Percentiles rank a stretch among this genome's conserved stretches.
Evolutionary conservation across 2,888 invertebrate genomes (phyloP).

Genomic region (Scaeva pyrastri): DNA sequence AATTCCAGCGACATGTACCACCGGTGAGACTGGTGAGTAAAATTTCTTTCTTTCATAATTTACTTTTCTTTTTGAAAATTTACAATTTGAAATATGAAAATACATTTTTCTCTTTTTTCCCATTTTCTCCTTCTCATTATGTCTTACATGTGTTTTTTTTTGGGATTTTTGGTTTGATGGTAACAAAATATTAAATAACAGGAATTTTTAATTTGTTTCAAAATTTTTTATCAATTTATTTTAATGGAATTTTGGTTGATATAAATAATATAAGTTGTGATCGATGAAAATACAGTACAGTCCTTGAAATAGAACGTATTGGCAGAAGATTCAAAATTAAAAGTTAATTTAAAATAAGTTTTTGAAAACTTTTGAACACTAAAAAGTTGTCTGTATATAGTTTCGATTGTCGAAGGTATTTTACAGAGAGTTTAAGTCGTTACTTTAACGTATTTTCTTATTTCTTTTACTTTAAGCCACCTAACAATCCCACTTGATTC

Average conservation of each 20-base stretch:
- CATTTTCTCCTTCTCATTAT: slow-evolving; percentile 79
- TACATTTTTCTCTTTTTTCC: slow-evolving; percentile 79
- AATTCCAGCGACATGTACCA: slow-evolving; percentile 94
- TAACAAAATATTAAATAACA: slow-evolving; percentile 48
- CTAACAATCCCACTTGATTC: no score
- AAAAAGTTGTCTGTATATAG: no score
- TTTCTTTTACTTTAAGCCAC: no score
- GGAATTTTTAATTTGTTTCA: slow-evolving; percentile 75
- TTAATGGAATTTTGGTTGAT: neutral
- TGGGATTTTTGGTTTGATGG: slow-evolving; percentile 55
- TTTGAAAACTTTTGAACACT: no score
- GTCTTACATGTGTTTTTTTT: slow-evolving; percentile 66
- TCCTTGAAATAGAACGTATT: no score
- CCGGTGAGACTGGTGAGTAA: slow-evolving; percentile 96
- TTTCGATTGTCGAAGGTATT: no score
- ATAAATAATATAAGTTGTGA: slow-evolving; percentile 12
- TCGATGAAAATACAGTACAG: neutral
- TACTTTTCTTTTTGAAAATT: slow-evolving; percentile 77
- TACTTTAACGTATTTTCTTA: no score
- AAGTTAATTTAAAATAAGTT: no score
- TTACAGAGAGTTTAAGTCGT: no score
- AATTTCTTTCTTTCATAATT: slow-evolving; percentile 25
- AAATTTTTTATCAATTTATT: slow-evolving; percentile 24
- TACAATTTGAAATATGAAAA: slow-evolving; percentile 8
- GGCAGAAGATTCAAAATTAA: no score